Base-by-base conservation (phyloP, 2,888 invertebrate species). In the Hedychridium roseum region DNA sequence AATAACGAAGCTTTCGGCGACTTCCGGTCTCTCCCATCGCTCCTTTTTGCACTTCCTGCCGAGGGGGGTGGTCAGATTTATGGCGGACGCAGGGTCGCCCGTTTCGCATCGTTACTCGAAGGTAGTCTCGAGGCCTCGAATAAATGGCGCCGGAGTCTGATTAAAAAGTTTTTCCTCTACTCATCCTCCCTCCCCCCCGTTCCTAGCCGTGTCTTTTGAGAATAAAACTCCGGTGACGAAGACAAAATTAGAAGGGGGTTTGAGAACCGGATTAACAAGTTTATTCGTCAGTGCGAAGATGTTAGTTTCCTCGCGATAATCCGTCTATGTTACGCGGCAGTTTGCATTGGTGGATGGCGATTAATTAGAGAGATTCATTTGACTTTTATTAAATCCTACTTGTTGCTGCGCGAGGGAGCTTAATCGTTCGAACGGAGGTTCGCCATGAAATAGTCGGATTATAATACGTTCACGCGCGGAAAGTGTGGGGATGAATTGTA, bases 41-140 rank as follows among this genome's bases (percentile, higher is more conserved):
- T 45, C 27, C 27, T 43, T 28, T 42, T 46, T 14, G 39, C n/a
- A 30, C 27, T 57, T 54, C 58, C 61, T 46, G 53, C 37, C 51
- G 46, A 48, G 57, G 50, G n/a, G n/a, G n/a, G n/a, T n/a, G n/a
- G n/a, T n/a, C 58, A 52, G 58, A 68, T 70, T 67, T 66, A 70
- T 62, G 50, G 51, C 64, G 64, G 32, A 51, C 51, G 50, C 47
- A 53, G 54, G n/a, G n/a, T 50, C 51, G 56, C 58, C 63, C 66
- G 63, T 68, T 70, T 60, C 54, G 66, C 63, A 62, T 60, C 68
- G 67, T 63, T 67, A 60, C 59, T 47, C 55, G 58, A 60, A 52
- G 52, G 53, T 30, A 14, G 30, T 23, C 9, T 30, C 16, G 7
- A 43, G 28, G 40, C 43, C 37, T 38, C 50, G 37, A 42, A 57